phyloP scores from a whole-genome alignment of 2,113 vertebrate genomes.

The Lethenteron reissneri region DNA sequence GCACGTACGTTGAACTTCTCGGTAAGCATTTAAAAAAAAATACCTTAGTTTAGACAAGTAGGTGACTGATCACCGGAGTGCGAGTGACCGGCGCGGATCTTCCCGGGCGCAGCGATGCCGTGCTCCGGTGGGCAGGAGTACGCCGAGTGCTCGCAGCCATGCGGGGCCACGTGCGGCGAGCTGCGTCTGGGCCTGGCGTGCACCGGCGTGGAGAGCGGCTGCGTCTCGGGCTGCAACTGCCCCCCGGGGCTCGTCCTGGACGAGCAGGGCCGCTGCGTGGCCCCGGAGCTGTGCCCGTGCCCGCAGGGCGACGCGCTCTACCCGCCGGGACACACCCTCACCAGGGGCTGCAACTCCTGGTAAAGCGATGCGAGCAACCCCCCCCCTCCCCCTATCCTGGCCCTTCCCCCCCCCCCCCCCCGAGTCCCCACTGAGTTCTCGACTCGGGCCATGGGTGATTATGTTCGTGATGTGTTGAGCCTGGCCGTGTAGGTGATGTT shows the following conservation, averaged over 20 bases:
- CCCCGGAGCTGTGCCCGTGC: slow-evolving; percentile 33
- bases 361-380: slow-evolving; percentile 12
- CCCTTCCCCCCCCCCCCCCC: no score
- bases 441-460: no score
- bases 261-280: slow-evolving; percentile 40
- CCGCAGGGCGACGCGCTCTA: slow-evolving; percentile 19
- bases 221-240: slow-evolving; percentile 58
- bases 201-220: slow-evolving; percentile 14
- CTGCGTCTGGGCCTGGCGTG: slow-evolving; percentile 19
- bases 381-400: no score
- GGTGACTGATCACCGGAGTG: not conserved
- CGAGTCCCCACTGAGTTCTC: no score
- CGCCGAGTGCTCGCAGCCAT: slow-evolving; percentile 37
- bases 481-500: no score
- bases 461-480: no score
- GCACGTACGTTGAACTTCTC: no score
- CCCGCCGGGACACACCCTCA: slow-evolving; percentile 20
- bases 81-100: not conserved
- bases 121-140: slow-evolving; percentile 48
- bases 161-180: slow-evolving; percentile 32
- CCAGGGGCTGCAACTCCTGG: slow-evolving; percentile 43
- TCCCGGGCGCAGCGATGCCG: slow-evolving; percentile 20
- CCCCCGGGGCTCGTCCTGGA: slow-evolving; percentile 36
- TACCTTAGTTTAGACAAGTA: no score
- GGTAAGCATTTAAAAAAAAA: no score